Percentiles rank a stretch among this genome's conserved stretches.
These are phyloP conservation scores for Nebria ingens DNA, from an alignment of 1,140 invertebrate genomes.

Conservation along the genomic window DNA sequence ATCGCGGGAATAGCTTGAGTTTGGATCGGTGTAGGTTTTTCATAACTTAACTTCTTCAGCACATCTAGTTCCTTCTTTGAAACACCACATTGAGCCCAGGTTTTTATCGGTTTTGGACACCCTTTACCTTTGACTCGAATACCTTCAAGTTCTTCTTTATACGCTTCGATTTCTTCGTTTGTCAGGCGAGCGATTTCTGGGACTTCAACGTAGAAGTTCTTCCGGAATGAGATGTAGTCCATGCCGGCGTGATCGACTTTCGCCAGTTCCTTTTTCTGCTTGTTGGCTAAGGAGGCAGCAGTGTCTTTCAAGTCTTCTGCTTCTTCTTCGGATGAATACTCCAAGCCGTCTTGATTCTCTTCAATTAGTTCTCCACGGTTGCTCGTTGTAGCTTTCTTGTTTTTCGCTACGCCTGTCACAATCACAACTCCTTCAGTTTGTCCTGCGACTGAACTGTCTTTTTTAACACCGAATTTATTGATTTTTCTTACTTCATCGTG, in stretches of 20 bases:
- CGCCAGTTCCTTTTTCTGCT: constrained; percentile 80
- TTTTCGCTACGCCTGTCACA: constrained; percentile 81
- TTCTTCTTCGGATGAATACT: constrained; percentile 97
- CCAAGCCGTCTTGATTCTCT: constrained; percentile 92
- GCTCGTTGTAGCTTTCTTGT: constrained; percentile 64
- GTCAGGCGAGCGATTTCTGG: constrained; percentile 80
- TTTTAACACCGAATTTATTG: constrained; percentile 59
- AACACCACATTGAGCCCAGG: constrained; percentile 98
- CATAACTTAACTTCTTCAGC: constrained; percentile 85
- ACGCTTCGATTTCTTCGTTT: constrained; percentile 73
- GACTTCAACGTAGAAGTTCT: constrained; percentile 93
- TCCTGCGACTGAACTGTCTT: constrained; percentile 32
- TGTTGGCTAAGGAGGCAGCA: constrained; percentile 77
- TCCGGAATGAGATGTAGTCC: constrained; percentile 82
- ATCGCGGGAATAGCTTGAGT: constrained; percentile 97
- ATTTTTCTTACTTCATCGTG: constrained; percentile 87
- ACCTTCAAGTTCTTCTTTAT: constrained; percentile 75
- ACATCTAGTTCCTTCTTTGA: constrained; percentile 93
- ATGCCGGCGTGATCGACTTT: constrained; percentile 80
- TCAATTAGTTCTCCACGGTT: constrained; percentile 90
- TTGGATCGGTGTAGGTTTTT: constrained; percentile 98
- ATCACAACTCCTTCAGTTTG: constrained; percentile 55
- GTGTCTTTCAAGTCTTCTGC: constrained; percentile 87
- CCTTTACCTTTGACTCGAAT: constrained; percentile 70
- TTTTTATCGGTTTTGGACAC: constrained; percentile 40